phyloP scores from a whole-genome alignment of 64 coral and sea anemone genomes.

The Pocillopora verrucosa region DNA sequence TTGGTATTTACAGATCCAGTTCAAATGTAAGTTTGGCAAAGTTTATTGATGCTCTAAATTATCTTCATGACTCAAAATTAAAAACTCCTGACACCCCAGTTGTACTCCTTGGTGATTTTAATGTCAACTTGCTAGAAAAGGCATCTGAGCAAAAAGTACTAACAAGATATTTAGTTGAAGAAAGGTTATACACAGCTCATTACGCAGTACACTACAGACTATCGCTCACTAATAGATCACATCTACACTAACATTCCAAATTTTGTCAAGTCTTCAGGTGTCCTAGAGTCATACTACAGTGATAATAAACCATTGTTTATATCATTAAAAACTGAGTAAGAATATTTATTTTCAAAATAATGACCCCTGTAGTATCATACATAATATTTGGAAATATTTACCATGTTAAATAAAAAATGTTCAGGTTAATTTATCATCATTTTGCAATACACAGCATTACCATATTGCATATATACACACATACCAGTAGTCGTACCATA shows the following conservation, averaged over 20 bases:
- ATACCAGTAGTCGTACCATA: too few relatives aligned
- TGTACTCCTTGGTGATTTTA: conserved; percentile 44
- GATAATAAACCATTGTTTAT: conserved; percentile 61
- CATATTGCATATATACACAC: conserved; percentile 3
- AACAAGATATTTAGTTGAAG: conserved; percentile 20
- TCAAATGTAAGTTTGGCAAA: conserved; percentile 11
- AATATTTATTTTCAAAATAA: conserved; percentile 32
- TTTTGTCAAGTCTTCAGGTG: conserved; percentile 25
- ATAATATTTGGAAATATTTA: conserved; percentile 43
- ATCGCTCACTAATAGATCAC: conserved; percentile 39
- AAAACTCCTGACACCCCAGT: background rate
- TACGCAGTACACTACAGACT: conserved; percentile 42
- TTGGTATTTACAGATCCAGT: conserved; percentile 40
- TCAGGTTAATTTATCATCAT: conserved; percentile 36
- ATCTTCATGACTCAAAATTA: conserved; percentile 48
- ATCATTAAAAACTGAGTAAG: conserved; percentile 29
- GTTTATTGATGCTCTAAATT: conserved; percentile 43
- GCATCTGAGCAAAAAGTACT: conserved; percentile 44
- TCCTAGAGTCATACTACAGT: conserved; percentile 58
- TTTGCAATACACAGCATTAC: conserved; percentile 36
- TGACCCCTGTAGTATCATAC: conserved; percentile 30
- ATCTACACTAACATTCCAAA: conserved; percentile 58
- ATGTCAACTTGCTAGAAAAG: conserved; percentile 48
- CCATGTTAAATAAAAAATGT: conserved; percentile 19
- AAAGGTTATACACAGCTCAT: conserved; percentile 41